Conservation (phyloP, 2,797 vertebrate species). For the Gila robusta region DNA sequence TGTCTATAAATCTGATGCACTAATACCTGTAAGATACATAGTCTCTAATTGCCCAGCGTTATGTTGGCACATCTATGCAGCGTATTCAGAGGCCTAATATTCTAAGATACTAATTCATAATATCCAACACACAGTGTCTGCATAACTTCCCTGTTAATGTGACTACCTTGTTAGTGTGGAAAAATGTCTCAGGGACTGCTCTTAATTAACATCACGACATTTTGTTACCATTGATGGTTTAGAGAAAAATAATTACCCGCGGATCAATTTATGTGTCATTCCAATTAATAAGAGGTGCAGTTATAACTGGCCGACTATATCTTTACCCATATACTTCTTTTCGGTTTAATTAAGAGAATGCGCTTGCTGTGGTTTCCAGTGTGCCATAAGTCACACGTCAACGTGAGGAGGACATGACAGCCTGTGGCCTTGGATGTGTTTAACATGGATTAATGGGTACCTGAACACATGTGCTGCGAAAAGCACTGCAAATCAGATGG, state of each 20-base stretch:
- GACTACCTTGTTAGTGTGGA: conserved; percentile 42
- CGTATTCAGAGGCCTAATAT: neutral
- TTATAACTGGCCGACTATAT: conserved; percentile 49
- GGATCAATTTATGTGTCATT: conserved; percentile 58
- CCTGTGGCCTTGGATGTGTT: conserved; percentile 47
- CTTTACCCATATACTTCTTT: conserved; percentile 39
- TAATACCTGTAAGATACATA: conserved; percentile 50
- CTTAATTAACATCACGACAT: conserved; percentile 59
- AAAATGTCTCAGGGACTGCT: conserved; percentile 36
- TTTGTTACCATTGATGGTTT: conserved; percentile 50
- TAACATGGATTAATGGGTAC: conserved; percentile 62
- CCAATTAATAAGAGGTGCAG: conserved; percentile 56
- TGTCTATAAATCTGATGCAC: conserved; percentile 38
- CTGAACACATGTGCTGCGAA: conserved; percentile 37
- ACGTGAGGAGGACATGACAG: conserved; percentile 53
- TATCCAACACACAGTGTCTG: neutral
- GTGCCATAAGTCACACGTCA: conserved; percentile 58
- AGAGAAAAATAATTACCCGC: conserved; percentile 50
- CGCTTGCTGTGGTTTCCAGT: conserved; percentile 41
- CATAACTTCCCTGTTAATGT: conserved; percentile 34
- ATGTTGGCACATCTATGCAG: neutral
- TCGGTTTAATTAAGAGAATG: conserved; percentile 63
- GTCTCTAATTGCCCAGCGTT: neutral
- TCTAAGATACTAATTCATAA: conserved; percentile 33
- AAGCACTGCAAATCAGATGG: conserved; percentile 33